Percentiles rank a stretch among this genome's conserved stretches.
Evolutionary conservation across 1,140 invertebrate species (phyloP).

Genomic region (Monomorium pharaonis): DNA sequence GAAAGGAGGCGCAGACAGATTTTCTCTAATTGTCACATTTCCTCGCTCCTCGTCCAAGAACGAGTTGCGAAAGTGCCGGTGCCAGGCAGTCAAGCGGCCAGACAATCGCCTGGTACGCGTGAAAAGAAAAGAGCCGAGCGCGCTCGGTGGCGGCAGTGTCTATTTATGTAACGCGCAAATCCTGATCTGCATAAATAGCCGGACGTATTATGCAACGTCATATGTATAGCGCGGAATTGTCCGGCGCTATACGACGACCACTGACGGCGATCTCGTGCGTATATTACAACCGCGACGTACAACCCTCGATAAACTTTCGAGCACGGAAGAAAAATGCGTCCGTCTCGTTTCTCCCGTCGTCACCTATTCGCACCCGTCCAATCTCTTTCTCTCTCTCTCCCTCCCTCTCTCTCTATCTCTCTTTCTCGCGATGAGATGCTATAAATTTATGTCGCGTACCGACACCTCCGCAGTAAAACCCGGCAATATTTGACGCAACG

Average conservation of each 20-base stretch:
- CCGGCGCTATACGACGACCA: too few relatives aligned
- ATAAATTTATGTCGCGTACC: constrained; percentile 13
- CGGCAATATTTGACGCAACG: background rate
- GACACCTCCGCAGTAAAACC: constrained; percentile 22
- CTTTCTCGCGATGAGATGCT: background rate
- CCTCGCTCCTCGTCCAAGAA: background rate
- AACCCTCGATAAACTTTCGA: constrained; percentile 1
- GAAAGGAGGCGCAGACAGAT: background rate
- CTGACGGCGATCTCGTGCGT: too few relatives aligned
- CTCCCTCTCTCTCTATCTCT: too few relatives aligned
- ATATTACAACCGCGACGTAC: background rate
- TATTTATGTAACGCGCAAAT: constrained; percentile 69
- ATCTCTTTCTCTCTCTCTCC: too few relatives aligned
- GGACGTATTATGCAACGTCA: constrained; percentile 64
- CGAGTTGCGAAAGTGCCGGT: background rate
- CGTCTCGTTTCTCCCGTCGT: constrained; percentile 26
- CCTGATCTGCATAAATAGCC: constrained; percentile 66
- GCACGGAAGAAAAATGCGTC: background rate
- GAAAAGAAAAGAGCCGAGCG: constrained; percentile 57
- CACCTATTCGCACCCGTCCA: background rate
- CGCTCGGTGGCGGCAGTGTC: background rate
- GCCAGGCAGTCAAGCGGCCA: background rate
- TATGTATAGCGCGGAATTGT: background rate
- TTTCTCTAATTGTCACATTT: constrained; percentile 40
- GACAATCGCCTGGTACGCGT: constrained; percentile 43